phyloP scores from a whole-genome alignment of 2,888 invertebrate species.

The Tiphia femorata region DNA sequence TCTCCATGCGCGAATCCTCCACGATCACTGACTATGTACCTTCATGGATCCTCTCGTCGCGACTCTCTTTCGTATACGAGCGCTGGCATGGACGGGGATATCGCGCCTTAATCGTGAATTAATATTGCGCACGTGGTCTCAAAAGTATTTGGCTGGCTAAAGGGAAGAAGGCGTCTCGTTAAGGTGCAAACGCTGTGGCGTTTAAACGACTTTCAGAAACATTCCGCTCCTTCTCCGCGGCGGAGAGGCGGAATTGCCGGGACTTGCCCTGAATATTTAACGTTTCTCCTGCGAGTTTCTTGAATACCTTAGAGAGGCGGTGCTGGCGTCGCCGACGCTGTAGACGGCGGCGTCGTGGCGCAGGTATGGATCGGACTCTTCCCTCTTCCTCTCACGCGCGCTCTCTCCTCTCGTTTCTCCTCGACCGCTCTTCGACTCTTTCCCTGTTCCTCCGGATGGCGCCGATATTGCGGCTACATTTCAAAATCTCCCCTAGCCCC shows the following conservation, averaged over 20 bases:
- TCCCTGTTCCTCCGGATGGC: too few species aligned
- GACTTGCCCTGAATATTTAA: constrained; percentile 37
- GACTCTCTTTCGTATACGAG: too few species aligned
- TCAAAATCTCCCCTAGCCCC: background rate
- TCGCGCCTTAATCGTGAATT: constrained; percentile 3
- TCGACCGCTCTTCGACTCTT: background rate
- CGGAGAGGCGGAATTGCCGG: constrained; percentile 22
- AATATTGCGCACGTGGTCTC: background rate
- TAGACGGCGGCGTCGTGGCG: background rate
- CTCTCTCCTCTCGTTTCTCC: background rate
- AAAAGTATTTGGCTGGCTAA: background rate
- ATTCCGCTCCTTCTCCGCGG: constrained; percentile 10
- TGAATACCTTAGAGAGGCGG: constrained; percentile 16
- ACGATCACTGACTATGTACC: too few species aligned
- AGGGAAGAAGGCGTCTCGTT: constrained; percentile 19
- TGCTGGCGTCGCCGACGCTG: too few species aligned
- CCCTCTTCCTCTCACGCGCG: constrained; percentile 13
- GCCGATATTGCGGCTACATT: background rate
- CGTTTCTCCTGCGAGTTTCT: constrained; percentile 29
- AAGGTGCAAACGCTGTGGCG: constrained; percentile 22
- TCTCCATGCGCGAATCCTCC: too few species aligned
- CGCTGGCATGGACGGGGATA: too few species aligned
- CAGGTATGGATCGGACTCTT: too few species aligned
- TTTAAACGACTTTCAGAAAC: constrained; percentile 31
- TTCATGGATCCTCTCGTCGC: too few species aligned